Evolutionary conservation across 2,888 invertebrate species (phyloP), one percentile per base, ranked within the genome.

Genomic region (Diaprepes abbreviatus): DNA sequence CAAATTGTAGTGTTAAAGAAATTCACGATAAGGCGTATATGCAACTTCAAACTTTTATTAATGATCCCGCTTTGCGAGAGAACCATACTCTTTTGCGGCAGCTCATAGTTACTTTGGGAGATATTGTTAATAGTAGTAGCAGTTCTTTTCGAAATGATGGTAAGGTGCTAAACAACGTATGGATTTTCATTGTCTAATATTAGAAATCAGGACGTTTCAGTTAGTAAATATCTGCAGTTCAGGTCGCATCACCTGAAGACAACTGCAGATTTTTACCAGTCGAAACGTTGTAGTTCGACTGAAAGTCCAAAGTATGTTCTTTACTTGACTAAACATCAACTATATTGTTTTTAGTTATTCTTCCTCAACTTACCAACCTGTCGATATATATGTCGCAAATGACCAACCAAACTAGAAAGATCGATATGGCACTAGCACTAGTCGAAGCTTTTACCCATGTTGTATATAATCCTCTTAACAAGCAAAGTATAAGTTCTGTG

Each of bases 401-500:
- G 76, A 79, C 83, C 21, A 87, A 86, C 76, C 87, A 88, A 75
- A 85, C 86, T 2, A 85, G 86, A 73, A 87, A 87, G 78, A 81
- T 85, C 54, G 90, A 90, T 75, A 85, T 91, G 66, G 87, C 89
- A 6, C 83, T 87, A 62, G 88, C 88, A 43, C 82, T 91, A 55
- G 85, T 91, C 55, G 91, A 91, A 76, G 89, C 90, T 0, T 91
- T 89, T 78, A 88, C 88, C 16, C 87, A 89, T 59, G 80, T 87
- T 38, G 85, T 88, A 60, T 88, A 87, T 74, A 87, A 86, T 74
- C 83, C 86, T 2, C 76, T 88, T 38, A 86, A 86, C 66, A 85
- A 85, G 75, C 84, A 85, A 67, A 85, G 85, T 64, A 84, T 88
- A 33, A 83, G 81, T 24, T 80, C 83, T 36, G 82, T 84, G 14